Percentiles rank a stretch among this genome's conserved stretches.
Evolutionary conservation across 2,113 vertebrate genomes (phyloP).

Genomic region (Muscicapa adusta): DNA sequence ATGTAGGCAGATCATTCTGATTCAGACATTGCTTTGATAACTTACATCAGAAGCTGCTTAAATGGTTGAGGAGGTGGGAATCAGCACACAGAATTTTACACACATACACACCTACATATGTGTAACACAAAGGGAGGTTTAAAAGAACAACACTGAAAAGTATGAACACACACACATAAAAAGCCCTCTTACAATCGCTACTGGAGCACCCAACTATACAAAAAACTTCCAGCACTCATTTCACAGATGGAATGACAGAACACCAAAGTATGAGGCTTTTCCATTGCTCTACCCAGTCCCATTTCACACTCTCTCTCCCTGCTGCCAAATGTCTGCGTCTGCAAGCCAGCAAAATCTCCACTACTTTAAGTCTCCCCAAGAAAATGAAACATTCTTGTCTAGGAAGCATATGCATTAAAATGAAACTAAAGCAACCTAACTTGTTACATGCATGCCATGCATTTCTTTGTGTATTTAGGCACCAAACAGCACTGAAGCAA

Average conservation of each 20-base stretch:
- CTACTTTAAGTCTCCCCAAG: background rate
- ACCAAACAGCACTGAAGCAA: background rate
- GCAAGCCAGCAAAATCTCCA: background rate
- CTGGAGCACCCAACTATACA: background rate
- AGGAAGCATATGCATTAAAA: background rate
- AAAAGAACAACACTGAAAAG: background rate
- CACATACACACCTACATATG: background rate
- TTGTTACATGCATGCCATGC: background rate
- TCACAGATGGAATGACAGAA: background rate
- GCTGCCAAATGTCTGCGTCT: background rate
- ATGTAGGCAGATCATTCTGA: background rate
- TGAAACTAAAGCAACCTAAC: background rate
- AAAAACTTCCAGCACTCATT: background rate
- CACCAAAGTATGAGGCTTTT: background rate
- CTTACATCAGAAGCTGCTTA: background rate
- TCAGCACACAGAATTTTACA: background rate
- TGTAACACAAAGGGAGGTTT: background rate
- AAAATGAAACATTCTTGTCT: background rate
- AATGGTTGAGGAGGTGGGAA: background rate
- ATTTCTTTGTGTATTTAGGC: background rate
- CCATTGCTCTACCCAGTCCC: background rate
- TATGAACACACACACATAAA: background rate
- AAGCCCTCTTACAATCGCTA: fast-evolving
- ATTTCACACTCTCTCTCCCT: background rate
- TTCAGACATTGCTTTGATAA: background rate